Evolutionary conservation across 1,140 invertebrate species (phyloP).

Genomic region (Onthophagus taurus): DNA sequence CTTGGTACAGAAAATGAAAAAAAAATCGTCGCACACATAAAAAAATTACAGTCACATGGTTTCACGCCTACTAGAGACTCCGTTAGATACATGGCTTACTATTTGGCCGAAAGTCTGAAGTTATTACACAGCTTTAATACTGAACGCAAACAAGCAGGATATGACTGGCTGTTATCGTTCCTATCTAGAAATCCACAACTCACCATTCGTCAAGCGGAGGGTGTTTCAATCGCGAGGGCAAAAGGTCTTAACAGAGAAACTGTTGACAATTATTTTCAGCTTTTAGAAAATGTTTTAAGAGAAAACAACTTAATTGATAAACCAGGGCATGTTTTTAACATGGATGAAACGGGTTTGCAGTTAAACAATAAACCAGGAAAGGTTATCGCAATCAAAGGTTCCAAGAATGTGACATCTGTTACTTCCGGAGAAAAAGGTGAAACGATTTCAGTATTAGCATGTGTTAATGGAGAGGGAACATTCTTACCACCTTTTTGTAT

Average conservation of each 20-base stretch:
- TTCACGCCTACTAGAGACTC: constrained; percentile 3
- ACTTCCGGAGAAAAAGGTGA: constrained; percentile 33
- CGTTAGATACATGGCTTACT: neutral
- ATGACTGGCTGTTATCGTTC: constrained; percentile 18
- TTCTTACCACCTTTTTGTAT: constrained; percentile 29
- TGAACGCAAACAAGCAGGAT: constrained; percentile 11
- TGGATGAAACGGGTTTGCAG: constrained; percentile 22
- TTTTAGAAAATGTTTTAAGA: neutral
- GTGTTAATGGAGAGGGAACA: constrained; percentile 25
- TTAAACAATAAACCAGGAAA: constrained; percentile 23
- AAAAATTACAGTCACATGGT: constrained; percentile 2
- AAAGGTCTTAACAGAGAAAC: neutral
- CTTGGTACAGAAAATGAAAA: constrained; percentile 15
- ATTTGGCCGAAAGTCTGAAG: constrained; percentile 3
- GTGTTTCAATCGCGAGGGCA: neutral
- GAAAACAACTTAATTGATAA: neutral
- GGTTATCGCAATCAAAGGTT: constrained; percentile 28
- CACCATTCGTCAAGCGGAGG: neutral
- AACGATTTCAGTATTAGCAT: constrained; percentile 29
- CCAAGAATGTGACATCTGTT: constrained; percentile 25
- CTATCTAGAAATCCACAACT: constrained; percentile 6
- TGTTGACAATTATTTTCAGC: neutral
- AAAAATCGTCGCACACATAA: constrained; percentile 1
- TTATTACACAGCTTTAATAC: constrained; percentile 3
- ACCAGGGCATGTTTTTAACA: constrained; percentile 11